phyloP scores from a whole-genome alignment of 2,113 vertebrate species.

The Corythaeola cristata region DNA sequence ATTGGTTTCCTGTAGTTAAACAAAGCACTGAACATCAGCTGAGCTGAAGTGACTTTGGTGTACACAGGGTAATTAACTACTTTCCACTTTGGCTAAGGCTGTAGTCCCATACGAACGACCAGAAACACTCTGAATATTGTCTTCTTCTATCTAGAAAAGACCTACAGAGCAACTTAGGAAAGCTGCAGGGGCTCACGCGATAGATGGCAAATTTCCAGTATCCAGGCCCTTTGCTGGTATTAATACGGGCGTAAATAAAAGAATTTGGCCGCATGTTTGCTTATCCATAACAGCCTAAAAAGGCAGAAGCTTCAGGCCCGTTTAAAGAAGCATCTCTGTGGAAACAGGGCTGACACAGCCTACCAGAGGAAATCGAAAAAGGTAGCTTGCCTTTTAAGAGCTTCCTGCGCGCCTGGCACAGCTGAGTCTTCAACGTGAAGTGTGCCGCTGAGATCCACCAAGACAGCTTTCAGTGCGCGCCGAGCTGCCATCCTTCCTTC shows the following conservation, averaged over 20 bases:
- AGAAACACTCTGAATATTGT: not conserved
- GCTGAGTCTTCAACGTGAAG: slow-evolving; percentile 92
- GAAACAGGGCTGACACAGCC: not conserved
- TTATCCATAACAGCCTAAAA: not conserved
- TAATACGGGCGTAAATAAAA: not conserved
- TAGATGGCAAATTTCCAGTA: not conserved
- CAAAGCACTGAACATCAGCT: not conserved
- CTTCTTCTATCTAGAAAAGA: not conserved
- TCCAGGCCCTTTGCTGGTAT: not conserved
- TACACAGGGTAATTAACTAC: not conserved
- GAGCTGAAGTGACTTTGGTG: not conserved
- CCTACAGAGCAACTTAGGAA: not conserved
- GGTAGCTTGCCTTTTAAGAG: slow-evolving; percentile 84
- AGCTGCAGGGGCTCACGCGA: not conserved
- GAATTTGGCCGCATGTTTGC: rapidly evolving
- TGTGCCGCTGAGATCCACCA: slow-evolving; percentile 95
- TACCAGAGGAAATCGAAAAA: slow-evolving; percentile 11
- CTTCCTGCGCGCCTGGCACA: slow-evolving; percentile 91
- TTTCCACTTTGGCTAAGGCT: not conserved
- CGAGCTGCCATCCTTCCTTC: slow-evolving; percentile 82
- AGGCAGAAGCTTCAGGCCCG: not conserved
- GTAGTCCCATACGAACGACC: too few relatives aligned
- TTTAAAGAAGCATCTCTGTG: slow-evolving; percentile 7
- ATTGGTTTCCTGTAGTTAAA: not conserved
- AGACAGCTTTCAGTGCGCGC: slow-evolving; percentile 86